Evolutionary conservation across 1,140 invertebrate species (phyloP), one percentile per base, ranked within the genome.

Genomic region (Cydia splendana): DNA sequence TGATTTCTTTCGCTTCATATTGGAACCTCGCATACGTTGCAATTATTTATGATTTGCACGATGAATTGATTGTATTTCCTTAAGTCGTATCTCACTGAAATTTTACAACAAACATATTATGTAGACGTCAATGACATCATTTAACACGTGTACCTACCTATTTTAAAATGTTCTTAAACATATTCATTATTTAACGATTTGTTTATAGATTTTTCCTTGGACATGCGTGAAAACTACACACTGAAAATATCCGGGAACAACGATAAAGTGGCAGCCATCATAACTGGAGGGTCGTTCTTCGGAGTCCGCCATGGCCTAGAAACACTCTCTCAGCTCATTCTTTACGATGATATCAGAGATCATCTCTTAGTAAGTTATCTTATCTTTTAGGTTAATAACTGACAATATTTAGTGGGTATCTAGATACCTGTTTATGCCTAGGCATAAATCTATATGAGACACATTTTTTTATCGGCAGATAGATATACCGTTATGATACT

Each of bases 281-380:
- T 98, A 7, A 91, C 80, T 0, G 95, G 95, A 0, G 81, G 86
- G 1, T 96, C 93, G 3, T 97, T 96, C 87, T 97, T 97, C 84
- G 97, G 97, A 0, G 94, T 95, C 0, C 94, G 97, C 2, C 95
- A 98, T 85, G 97, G 94, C 0, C 77, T 97, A n/a, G 97, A 98
- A 91, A 97, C 97, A 0, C 89, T 98, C 0, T 92, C 94, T 1
- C 97, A 98, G 81, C 84, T 98, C 24, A 95, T 97, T 4, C 94
- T 97, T 6, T 96, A 94, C 76, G 96, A 97, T 82, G 95, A 96
- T 75, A 87, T 96, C 10, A 88, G 93, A 24, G 87, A 94, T 57
- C 89, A 95, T 78, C 78, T 95, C n/a, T 90, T 95, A 87, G 92
- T 94, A 81, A 90, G 86, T 82, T 24, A 71, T 38, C 24, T 67